Conservation (phyloP, 2,113 vertebrate species). For the Diphyllodes magnificus region DNA sequence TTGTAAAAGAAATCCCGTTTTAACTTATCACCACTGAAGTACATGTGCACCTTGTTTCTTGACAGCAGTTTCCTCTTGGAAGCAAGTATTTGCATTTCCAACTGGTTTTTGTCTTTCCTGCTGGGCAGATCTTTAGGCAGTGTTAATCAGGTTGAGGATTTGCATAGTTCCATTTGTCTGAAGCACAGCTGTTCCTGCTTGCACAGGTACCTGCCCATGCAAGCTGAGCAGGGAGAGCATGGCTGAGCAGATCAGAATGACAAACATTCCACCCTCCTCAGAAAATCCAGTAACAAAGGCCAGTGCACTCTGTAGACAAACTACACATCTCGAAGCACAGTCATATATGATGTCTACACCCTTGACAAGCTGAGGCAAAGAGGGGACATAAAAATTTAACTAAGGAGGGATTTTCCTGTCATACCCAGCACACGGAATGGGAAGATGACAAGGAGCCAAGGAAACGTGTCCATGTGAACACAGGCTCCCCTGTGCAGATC, state of each 20-base stretch:
- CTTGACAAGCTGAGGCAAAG: not conserved
- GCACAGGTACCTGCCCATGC: not conserved
- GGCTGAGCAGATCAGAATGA: not conserved
- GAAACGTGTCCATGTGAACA: accelerated
- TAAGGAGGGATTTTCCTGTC: not conserved
- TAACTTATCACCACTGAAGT: not conserved
- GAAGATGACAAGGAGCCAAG: not conserved
- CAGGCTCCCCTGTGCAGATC: not conserved
- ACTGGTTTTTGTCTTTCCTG: not conserved
- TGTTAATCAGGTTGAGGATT: not conserved
- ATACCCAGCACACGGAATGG: accelerated
- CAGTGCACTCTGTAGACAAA: not conserved
- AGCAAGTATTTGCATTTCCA: not conserved
- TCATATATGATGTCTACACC: too few relatives aligned
- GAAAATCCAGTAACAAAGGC: not conserved
- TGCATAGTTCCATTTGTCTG: not conserved
- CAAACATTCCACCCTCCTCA: not conserved
- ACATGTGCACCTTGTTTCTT: accelerated
- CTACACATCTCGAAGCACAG: not conserved
- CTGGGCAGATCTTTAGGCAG: not conserved
- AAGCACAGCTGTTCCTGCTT: not conserved
- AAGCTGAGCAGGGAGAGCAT: not conserved
- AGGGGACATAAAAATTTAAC: not conserved
- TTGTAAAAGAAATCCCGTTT: not conserved
- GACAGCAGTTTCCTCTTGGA: not conserved